phyloP scores from a whole-genome alignment of 2,113 vertebrate species.

The Paradoxurus hermaphroditus region DNA sequence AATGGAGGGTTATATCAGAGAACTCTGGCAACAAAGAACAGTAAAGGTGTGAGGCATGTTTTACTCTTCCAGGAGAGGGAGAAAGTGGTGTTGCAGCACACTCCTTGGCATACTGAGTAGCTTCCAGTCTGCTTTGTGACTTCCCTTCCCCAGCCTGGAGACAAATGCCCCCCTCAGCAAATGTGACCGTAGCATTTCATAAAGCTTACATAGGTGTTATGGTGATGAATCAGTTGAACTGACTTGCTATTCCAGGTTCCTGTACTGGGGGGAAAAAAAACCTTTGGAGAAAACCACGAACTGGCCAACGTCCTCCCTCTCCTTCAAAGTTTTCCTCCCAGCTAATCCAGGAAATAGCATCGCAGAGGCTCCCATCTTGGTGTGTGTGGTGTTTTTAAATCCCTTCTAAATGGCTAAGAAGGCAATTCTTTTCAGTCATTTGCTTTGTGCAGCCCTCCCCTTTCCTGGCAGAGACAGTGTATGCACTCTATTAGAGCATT shows the following conservation, averaged over 20 bases:
- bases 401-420: constrained; percentile 77
- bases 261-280: not conserved
- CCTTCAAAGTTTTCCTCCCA: constrained; percentile 69
- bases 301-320: constrained; percentile 48
- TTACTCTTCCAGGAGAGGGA: not conserved
- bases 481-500: constrained; percentile 86
- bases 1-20: not conserved
- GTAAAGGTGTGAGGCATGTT: not conserved
- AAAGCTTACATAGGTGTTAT: not conserved
- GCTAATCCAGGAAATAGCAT: constrained; percentile 73
- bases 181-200: not conserved
- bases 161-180: not conserved
- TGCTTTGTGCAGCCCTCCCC: constrained; percentile 76
- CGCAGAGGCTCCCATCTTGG: constrained; percentile 69
- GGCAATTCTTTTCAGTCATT: constrained; percentile 79
- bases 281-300: constrained; percentile 65
- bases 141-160: not conserved
- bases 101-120: not conserved
- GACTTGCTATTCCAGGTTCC: constrained; percentile 24
- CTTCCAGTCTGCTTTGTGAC: not conserved
- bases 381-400: constrained; percentile 66
- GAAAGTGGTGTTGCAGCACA: not conserved
- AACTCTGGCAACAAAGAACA: not conserved
- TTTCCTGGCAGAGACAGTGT: constrained; percentile 82
- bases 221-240: constrained; percentile 13